These are phyloP conservation scores for Odontothrips loti DNA, from an alignment of 2,888 invertebrate species.

Conservation along the genomic window DNA sequence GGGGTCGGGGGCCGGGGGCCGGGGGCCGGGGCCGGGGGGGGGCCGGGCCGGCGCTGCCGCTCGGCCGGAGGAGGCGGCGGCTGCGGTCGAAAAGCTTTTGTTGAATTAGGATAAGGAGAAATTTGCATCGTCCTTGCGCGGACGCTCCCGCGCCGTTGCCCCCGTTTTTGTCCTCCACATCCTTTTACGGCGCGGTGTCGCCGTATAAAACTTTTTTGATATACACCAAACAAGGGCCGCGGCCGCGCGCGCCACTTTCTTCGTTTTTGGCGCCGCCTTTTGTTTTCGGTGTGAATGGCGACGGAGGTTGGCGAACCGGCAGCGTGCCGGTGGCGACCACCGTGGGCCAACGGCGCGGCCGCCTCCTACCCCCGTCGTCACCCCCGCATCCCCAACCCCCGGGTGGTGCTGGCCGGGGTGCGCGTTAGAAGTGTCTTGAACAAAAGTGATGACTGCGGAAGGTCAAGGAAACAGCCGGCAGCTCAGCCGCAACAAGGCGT, in stretches of 20 bases:
- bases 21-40: too few species aligned
- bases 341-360: background rate
- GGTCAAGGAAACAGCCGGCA: too few species aligned
- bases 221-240: background rate
- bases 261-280: slow-evolving; percentile 8
- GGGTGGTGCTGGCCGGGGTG: too few species aligned
- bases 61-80: background rate
- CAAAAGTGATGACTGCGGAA: too few species aligned
- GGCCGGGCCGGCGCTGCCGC: background rate
- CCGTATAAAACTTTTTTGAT: background rate
- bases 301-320: background rate
- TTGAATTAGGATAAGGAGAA: background rate
- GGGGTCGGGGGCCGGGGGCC: too few species aligned
- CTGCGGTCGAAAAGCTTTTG: background rate
- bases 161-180: background rate
- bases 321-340: too few species aligned
- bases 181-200: background rate
- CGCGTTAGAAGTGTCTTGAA: too few species aligned
- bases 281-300: background rate
- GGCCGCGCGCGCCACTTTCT: background rate
- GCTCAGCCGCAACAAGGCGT: too few species aligned
- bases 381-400: too few species aligned
- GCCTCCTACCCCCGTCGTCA: too few species aligned
- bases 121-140: background rate
- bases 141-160: background rate